phyloP scores from a whole-genome alignment of 2,113 vertebrate genomes.

The Phylloscopus trochilus region DNA sequence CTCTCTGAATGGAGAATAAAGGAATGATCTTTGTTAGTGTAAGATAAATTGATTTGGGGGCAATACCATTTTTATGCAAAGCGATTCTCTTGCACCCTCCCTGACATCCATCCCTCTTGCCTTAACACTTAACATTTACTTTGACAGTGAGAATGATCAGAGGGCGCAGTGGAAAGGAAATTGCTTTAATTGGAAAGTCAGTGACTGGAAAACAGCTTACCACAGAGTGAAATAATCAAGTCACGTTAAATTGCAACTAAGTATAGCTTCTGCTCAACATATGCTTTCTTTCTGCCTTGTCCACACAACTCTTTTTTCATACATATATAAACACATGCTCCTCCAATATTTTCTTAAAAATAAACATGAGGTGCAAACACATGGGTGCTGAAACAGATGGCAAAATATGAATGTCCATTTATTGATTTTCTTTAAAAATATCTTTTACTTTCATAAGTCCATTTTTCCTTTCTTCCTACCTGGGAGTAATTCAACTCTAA shows the following conservation, averaged over 20 bases:
- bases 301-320: background rate
- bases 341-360: background rate
- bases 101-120: constrained; percentile 11
- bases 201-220: constrained; percentile 50
- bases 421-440: background rate
- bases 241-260: background rate
- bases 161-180: constrained; percentile 43
- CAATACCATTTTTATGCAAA: constrained; percentile 41
- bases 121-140: constrained; percentile 51
- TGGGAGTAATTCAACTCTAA: background rate
- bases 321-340: background rate
- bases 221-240: constrained; percentile 42
- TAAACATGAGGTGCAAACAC: background rate
- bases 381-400: background rate
- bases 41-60: constrained; percentile 18
- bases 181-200: constrained; percentile 57
- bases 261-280: constrained; percentile 41
- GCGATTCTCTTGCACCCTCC: background rate
- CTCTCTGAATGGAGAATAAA: constrained; percentile 80
- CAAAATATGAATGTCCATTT: background rate
- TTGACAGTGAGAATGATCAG: constrained; percentile 18
- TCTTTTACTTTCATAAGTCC: background rate
- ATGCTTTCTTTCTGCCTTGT: background rate
- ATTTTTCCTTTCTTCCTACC: background rate
- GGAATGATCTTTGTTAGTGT: constrained; percentile 52